These are phyloP conservation scores for Reticulitermes lucifugus DNA, from an alignment of 2,888 invertebrate genomes.

Conservation along the genomic window DNA sequence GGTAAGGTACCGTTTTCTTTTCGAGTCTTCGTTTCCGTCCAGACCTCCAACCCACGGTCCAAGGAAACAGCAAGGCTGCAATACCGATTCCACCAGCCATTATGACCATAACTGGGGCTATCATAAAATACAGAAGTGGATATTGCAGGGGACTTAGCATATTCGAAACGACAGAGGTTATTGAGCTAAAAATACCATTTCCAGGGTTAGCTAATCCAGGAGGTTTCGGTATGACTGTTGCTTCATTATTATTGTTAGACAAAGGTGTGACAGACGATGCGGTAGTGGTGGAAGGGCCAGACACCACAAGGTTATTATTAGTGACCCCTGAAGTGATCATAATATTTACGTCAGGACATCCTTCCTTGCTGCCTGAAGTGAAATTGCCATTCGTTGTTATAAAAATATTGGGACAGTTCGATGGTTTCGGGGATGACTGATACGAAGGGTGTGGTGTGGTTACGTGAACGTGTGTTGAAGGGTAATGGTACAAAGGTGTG, in stretches of 20 bases:
- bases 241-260: not conserved
- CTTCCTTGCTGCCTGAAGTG: conserved; percentile 64
- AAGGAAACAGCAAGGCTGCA: conserved; percentile 26
- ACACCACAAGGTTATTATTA: conserved; percentile 65
- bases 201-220: not conserved
- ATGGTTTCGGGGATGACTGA: not conserved
- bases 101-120: conserved; percentile 29
- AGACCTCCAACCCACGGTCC: conserved; percentile 17
- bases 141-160: conserved; percentile 23
- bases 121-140: conserved; percentile 16
- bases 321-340: conserved; percentile 77
- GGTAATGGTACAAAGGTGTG: not conserved
- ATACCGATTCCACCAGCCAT: conserved; percentile 28
- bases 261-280: not conserved
- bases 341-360: conserved; percentile 77
- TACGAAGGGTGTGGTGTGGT: not conserved
- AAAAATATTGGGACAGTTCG: conserved; percentile 39
- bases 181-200: not conserved
- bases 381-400: conserved; percentile 27
- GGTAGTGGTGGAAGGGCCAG: conserved; percentile 8
- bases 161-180: not conserved
- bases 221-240: not conserved
- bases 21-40: conserved; percentile 1
- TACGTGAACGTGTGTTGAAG: not conserved
- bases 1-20: not conserved